A percentile compares a stretch with the other conserved stretches of the same genome.
Evolutionary conservation across 2,797 vertebrate species (phyloP).

Genomic region (Anabas testudineus): DNA sequence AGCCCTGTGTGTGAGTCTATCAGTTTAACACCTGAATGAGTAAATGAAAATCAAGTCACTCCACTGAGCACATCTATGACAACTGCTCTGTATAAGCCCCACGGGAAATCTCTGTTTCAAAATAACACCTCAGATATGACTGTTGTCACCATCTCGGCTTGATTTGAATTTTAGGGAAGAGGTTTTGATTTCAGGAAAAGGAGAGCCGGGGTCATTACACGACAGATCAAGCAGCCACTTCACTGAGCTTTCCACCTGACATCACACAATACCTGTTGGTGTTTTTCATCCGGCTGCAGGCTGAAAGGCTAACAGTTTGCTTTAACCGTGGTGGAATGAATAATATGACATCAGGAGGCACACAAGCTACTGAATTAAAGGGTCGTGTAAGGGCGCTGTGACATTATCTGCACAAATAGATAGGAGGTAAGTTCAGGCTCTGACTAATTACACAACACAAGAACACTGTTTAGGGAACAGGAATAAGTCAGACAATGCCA

Average conservation of each 20-base stretch:
- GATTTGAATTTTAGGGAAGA: neutral
- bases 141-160: neutral
- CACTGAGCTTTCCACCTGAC: slow-evolving; percentile 26
- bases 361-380: neutral
- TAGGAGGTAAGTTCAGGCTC: neutral
- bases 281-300: slow-evolving; percentile 22
- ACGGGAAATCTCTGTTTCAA: neutral
- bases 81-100: neutral
- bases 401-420: neutral
- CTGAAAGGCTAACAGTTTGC: neutral
- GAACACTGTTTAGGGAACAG: neutral
- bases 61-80: slow-evolving; percentile 1
- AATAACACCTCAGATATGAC: neutral
- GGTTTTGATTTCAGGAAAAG: rapidly evolving
- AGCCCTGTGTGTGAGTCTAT: neutral
- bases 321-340: neutral
- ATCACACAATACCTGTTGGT: slow-evolving; percentile 50
- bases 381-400: neutral
- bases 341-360: neutral
- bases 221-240: slow-evolving; percentile 22
- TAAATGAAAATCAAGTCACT: slow-evolving; percentile 17
- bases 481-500: neutral
- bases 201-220: neutral
- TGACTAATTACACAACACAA: neutral
- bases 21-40: slow-evolving; percentile 10